Evolutionary conservation across 1,140 invertebrate species (phyloP).

Genomic region (Drosophila serrata): DNA sequence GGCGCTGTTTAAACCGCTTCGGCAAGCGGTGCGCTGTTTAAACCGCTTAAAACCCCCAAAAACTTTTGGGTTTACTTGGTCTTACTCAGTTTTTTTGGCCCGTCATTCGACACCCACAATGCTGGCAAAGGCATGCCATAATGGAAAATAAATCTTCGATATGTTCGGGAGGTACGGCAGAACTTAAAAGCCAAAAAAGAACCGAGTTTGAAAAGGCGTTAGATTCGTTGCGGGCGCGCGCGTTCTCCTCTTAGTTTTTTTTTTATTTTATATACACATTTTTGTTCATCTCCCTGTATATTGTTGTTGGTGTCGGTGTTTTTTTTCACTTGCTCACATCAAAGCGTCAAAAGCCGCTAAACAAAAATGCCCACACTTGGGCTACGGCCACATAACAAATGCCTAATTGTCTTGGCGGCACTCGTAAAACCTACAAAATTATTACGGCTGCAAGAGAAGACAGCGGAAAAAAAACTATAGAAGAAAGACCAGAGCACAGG

Average conservation of each 20-base stretch:
- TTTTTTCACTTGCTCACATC: constrained; percentile 74
- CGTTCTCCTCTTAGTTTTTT: constrained; percentile 26
- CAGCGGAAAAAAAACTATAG: constrained; percentile 29
- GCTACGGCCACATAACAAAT: constrained; percentile 66
- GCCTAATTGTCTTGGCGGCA: constrained; percentile 83
- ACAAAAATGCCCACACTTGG: constrained; percentile 82
- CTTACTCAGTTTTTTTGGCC: constrained; percentile 28
- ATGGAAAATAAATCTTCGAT: constrained; percentile 81
- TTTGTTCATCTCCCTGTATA: constrained; percentile 25
- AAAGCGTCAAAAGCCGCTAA: constrained; percentile 78
- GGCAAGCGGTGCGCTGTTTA: constrained; percentile 13
- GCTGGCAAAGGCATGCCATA: constrained; percentile 71
- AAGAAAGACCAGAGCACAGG: constrained; percentile 8
- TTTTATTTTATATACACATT: constrained; percentile 10
- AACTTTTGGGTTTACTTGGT: constrained; percentile 33
- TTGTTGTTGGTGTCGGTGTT: constrained; percentile 1
- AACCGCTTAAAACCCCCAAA: constrained; percentile 37
- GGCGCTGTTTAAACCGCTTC: constrained; percentile 31
- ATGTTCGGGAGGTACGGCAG: constrained; percentile 44
- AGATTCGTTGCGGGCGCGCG: constrained; percentile 79
- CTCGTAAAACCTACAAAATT: constrained; percentile 83
- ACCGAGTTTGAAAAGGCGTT: constrained; percentile 78
- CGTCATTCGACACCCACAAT: constrained; percentile 79
- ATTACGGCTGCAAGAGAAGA: constrained; percentile 68
- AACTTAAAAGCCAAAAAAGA: constrained; percentile 54